Base-by-base conservation (phyloP, 1,140 invertebrate genomes). In the Philaenus spumarius region DNA sequence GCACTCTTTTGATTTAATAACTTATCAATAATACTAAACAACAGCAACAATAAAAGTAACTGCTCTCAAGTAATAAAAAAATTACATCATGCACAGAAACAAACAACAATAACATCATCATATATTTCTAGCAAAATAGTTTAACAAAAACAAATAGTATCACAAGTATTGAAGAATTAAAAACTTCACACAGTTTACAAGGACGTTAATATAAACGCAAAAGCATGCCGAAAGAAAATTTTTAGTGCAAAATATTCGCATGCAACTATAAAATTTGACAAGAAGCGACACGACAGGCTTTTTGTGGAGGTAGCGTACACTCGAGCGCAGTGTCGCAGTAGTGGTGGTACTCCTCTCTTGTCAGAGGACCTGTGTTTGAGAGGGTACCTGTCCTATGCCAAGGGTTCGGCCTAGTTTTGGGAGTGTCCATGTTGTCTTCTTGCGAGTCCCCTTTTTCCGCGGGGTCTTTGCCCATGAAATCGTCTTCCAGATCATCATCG, bases 261-360 rank as follows among this genome's bases (percentile, higher is more conserved):
- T 12, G 52, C 52, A 15, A 54, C 14, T 17, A 26, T 20, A 40
- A 26, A 7, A 12, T 24, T 15, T 35, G 20, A 54, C 48, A 51
- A 30, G 48, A 51, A 17, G 57, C 23, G 56, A 56, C 55, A 58
- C 17, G 52, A 20, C 58, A 30, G 26, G 39, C 37, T 23, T 58
- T 48, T 30, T 40, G 59, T 45, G 26, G 45, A 35, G 52, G 63
- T 47, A 56, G 57, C 65, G 56, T 85, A 87, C 84, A 86, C 81
- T 89, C 86, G 57, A 90, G 78, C 65, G 84, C 84, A 63, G 79
- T 78, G 75, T 87, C 85, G 73, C 82, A 86, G 75, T 85, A 86
- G 70, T 82, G 82, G 70, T 86, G 84, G 71, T 86, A 86, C 68
- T 88, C 86, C 69, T 85, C 82, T 67, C 82, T 78, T 5, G 64